These are phyloP conservation scores for Morbakka virulenta DNA, from an alignment of 30 jellyfish, hydroid and myxozoan species.

Conservation along the genomic window DNA sequence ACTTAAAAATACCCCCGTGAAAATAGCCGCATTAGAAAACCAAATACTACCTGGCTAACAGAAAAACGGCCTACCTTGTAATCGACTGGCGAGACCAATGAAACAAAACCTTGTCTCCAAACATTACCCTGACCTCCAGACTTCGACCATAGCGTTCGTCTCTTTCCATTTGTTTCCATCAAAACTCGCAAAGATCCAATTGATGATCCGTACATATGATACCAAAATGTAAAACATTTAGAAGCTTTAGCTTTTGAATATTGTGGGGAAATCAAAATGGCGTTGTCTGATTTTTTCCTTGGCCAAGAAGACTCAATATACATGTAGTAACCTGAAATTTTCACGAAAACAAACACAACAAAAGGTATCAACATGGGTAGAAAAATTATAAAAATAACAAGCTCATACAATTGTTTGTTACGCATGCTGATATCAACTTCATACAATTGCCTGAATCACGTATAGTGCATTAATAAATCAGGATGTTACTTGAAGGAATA, in stretches of 20 bases:
- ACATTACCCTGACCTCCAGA: constrained; percentile 67
- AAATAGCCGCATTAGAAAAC: not conserved
- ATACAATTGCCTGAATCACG: too few relatives aligned
- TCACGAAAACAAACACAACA: not conserved
- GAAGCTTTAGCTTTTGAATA: constrained; percentile 63
- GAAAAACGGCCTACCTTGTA: constrained; percentile 65
- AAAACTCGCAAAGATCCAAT: constrained; percentile 70
- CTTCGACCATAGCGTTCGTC: constrained; percentile 61
- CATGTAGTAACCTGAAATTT: constrained; percentile 66
- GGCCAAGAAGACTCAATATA: constrained; percentile 96
- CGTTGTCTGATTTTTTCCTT: constrained; percentile 67
- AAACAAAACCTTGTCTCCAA: constrained; percentile 82
- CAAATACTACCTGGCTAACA: not conserved
- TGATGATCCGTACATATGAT: constrained; percentile 85
- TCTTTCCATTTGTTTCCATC: constrained; percentile 25
- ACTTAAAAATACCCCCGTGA: too few relatives aligned
- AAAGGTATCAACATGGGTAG: not conserved
- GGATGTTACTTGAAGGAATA: too few relatives aligned
- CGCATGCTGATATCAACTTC: not conserved
- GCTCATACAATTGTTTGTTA: too few relatives aligned
- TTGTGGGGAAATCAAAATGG: constrained; percentile 61
- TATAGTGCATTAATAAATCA: too few relatives aligned
- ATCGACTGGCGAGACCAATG: constrained; percentile 42
- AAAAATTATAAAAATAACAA: not conserved
- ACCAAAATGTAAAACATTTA: constrained; percentile 90